Evolutionary conservation across 2,113 vertebrate species (phyloP), one percentile per base, ranked within the genome.

Genomic region (Myotis davidii): DNA sequence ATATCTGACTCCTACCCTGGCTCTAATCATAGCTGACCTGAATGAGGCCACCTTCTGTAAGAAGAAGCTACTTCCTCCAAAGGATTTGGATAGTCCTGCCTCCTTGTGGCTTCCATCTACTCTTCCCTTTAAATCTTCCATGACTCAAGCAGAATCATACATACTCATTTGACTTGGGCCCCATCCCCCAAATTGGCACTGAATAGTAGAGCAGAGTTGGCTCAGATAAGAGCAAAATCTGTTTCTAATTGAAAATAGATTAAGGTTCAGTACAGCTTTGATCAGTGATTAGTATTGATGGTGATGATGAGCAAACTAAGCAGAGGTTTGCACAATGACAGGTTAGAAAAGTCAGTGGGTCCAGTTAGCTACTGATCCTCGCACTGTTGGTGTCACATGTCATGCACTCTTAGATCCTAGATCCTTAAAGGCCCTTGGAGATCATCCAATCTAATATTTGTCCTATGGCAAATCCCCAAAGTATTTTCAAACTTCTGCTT

Each of bases 401-500:
- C 59, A 85, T 69, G 72, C 52, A 50, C 27, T 85, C 32, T 93
- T 59, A 87, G 42, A 64, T 91, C 21, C 45, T 93, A 87, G 42
- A 64, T 91, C 21, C 45, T 93, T 72, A 92, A 81, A 90, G 32
- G 32, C 11, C n/a, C 65, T 67, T 64, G 16, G 74, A 61, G 12
- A 82, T 87, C 13, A 88, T 52, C 3, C 37, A 92, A 76, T 56
- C 65, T 54, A 85, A 88, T 77, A 88, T 61, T 72, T 65, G 78
- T 72, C 18, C 39, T 94, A 74, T 90, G 92, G 27, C 59, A 88
- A 83, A 88, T 70, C 21, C 5, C 11, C 21, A n/a, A 90, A 61
- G 59, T 77, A 94, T 65, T 96, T 94, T 65, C 59, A 97, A 84
- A 84, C 17, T 54, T 94, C 56, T 85, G 18, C 54, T 92, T 84